A percentile compares a stretch with the other conserved stretches of the same genome.
Evolutionary conservation across 2,113 vertebrate genomes (phyloP).

Genomic region (Colistium nudipinnis): DNA sequence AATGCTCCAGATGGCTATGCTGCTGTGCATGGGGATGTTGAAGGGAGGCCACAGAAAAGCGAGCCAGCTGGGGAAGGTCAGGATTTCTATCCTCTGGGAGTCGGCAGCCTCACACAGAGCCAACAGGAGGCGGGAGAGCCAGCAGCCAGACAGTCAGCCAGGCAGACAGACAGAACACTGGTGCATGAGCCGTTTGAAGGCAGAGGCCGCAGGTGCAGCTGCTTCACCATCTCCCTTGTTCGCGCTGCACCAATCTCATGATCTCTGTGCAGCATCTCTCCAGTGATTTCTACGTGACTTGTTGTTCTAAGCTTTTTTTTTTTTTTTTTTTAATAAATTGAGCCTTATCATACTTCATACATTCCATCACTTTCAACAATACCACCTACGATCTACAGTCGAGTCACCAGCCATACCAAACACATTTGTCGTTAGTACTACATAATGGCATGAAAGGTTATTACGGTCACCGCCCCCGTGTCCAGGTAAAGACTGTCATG

Average conservation of each 20-base stretch:
- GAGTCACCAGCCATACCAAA: not conserved
- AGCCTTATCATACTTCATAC: constrained; percentile 8
- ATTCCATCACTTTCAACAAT: not conserved
- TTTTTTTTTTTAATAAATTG: constrained; percentile 16
- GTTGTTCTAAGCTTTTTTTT: constrained; percentile 10
- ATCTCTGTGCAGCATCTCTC: not conserved
- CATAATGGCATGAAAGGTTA: constrained; percentile 43
- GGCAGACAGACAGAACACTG: constrained; percentile 19
- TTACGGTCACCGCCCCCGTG: constrained; percentile 43
- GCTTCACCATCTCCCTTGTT: constrained; percentile 8
- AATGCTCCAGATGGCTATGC: constrained; percentile 60
- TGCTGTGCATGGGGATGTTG: constrained; percentile 51
- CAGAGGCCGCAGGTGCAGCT: constrained; percentile 32
- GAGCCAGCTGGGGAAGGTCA: constrained; percentile 64
- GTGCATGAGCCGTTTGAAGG: constrained; percentile 33
- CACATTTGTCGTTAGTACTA: constrained; percentile 23
- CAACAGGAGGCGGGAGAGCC: constrained; percentile 28
- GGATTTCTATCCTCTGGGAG: constrained; percentile 43
- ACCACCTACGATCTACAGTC: not conserved
- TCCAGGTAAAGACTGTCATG: constrained; percentile 59
- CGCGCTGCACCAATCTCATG: constrained; percentile 12
- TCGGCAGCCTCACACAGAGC: constrained; percentile 14
- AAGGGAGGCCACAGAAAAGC: constrained; percentile 45
- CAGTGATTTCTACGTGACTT: not conserved
- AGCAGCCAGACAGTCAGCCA: constrained; percentile 24